Evolutionary conservation across 1,140 invertebrate genomes (phyloP).

Genomic region (Polyergus mexicanus): DNA sequence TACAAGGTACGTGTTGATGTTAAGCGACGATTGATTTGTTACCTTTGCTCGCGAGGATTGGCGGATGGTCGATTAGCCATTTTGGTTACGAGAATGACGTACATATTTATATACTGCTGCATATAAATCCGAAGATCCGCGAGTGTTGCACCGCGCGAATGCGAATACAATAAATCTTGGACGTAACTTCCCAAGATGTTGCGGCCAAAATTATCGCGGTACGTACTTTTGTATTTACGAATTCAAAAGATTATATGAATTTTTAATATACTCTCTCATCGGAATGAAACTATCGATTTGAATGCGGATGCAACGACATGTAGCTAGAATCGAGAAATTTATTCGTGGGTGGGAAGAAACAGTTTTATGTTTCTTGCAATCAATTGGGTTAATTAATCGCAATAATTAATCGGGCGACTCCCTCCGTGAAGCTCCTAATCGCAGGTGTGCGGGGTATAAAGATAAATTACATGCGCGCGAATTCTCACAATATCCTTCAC

Average conservation of each 20-base stretch:
- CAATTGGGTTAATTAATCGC: constrained; percentile 19
- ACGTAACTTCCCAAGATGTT: too few relatives aligned
- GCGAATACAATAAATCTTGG: neutral
- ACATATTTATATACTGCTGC: neutral
- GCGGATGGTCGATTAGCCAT: constrained; percentile 20
- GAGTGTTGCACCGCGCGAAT: neutral
- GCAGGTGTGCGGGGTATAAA: constrained; percentile 6
- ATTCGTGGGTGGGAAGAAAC: neutral
- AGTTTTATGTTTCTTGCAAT: constrained; percentile 13
- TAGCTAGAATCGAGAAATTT: neutral
- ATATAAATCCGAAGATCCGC: neutral
- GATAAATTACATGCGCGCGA: constrained; percentile 29
- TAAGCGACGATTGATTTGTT: constrained; percentile 52
- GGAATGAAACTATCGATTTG: neutral
- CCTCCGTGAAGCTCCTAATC: constrained; percentile 17
- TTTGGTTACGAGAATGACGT: constrained; percentile 27
- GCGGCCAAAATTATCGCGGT: neutral
- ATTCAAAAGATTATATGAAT: neutral
- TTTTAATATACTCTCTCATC: neutral
- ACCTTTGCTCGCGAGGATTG: constrained; percentile 24
- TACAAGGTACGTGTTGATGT: constrained; percentile 45
- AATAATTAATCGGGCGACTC: constrained; percentile 44
- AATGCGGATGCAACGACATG: neutral
- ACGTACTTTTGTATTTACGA: neutral
- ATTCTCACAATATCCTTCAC: constrained; percentile 62